Evolutionary conservation across 2,113 vertebrate genomes (phyloP).

Genomic region (Vidua macroura): DNA sequence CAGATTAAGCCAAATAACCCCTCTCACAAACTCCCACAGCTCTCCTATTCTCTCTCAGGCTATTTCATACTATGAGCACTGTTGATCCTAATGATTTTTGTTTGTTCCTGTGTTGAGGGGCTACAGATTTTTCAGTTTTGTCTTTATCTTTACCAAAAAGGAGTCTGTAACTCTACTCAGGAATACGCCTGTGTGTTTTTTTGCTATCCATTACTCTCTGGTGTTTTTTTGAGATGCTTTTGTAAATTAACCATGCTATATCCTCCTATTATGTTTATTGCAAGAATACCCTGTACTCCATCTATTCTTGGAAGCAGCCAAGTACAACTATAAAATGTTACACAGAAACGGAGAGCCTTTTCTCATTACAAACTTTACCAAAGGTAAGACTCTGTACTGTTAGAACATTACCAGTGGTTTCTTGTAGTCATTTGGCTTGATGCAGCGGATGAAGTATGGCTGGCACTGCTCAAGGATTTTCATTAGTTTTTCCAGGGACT

Average conservation of each 20-base stretch:
- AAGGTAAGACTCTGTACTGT: background rate
- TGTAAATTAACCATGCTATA: background rate
- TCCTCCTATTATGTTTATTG: background rate
- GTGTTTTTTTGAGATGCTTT: background rate
- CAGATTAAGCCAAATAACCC: background rate
- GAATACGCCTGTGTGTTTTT: background rate
- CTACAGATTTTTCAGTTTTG: background rate
- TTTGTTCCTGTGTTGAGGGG: background rate
- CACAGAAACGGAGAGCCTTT: background rate
- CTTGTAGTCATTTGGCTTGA: conserved; percentile 96
- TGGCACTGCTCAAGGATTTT: conserved; percentile 88
- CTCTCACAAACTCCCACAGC: background rate
- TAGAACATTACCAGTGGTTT: conserved; percentile 85
- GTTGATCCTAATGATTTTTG: background rate
- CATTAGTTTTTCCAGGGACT: conserved; percentile 95
- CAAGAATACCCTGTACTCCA: background rate
- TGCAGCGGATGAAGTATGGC: conserved; percentile 95
- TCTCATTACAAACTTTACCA: background rate
- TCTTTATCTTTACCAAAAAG: background rate
- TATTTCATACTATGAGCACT: background rate
- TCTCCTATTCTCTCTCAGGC: background rate
- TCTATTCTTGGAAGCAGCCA: background rate
- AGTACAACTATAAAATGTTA: background rate
- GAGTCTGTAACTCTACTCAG: background rate
- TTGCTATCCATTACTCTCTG: background rate